A percentile compares a stretch with the other conserved stretches of the same genome.
These are phyloP conservation scores for Aporophyla lueneburgensis DNA, from an alignment of 2,888 invertebrate species.

Conservation along the genomic window DNA sequence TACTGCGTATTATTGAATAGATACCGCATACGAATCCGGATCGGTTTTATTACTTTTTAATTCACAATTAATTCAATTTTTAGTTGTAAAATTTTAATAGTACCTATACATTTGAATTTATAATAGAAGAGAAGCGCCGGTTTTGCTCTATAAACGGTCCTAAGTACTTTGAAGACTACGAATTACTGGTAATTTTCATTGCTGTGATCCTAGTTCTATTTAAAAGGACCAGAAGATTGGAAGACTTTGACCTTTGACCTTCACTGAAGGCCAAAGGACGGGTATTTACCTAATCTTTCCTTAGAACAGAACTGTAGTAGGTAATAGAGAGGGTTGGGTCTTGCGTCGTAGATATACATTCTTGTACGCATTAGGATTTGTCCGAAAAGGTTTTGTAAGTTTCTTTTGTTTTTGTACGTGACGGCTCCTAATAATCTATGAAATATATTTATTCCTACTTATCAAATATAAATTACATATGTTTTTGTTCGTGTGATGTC, in stretches of 20 bases:
- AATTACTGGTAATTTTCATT: constrained; percentile 38
- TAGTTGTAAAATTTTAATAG: constrained; percentile 52
- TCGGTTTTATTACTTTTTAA: constrained; percentile 72
- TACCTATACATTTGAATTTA: constrained; percentile 46
- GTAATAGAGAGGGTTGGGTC: constrained; percentile 55
- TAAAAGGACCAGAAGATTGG: constrained; percentile 35
- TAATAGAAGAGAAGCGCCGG: constrained; percentile 21
- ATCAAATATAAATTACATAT: too few relatives aligned
- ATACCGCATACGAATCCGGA: constrained; percentile 61
- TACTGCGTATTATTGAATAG: constrained; percentile 59
- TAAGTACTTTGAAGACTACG: constrained; percentile 28
- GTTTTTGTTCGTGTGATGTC: too few relatives aligned
- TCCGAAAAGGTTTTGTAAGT: constrained; percentile 25
- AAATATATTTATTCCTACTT: not conserved
- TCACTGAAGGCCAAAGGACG: constrained; percentile 47
- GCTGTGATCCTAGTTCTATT: constrained; percentile 29
- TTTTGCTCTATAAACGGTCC: constrained; percentile 38
- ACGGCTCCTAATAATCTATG: not conserved
- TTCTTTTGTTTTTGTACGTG: not conserved
- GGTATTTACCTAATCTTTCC: constrained; percentile 55
- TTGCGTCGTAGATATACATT: constrained; percentile 44
- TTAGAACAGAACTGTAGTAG: constrained; percentile 42
- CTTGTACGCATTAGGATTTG: constrained; percentile 50
- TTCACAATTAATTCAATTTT: constrained; percentile 70
- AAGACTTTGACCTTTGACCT: constrained; percentile 56